These are phyloP conservation scores for Abrostola tripartita DNA, from an alignment of 2,888 invertebrate genomes.

Conservation along the genomic window DNA sequence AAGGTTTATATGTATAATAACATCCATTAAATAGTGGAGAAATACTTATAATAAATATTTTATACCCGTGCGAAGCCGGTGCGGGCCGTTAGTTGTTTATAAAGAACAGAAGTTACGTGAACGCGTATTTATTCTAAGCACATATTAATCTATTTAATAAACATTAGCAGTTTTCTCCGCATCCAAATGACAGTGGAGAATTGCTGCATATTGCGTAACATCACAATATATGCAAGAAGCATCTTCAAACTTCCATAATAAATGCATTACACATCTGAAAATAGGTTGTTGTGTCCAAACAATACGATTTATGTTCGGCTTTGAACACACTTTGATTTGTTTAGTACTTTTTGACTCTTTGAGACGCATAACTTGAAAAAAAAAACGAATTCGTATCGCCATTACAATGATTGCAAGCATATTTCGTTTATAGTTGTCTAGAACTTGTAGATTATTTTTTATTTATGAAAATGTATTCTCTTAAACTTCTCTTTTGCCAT, in stretches of 20 bases:
- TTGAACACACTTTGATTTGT: background rate
- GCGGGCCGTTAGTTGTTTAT: no score
- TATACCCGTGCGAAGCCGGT: no score
- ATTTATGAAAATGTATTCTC: no score
- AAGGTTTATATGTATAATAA: no score
- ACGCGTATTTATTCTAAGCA: background rate
- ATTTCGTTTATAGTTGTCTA: no score
- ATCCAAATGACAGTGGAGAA: background rate
- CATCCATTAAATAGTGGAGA: no score
- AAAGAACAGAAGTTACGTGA: background rate
- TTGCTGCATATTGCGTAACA: slow-evolving; percentile 7
- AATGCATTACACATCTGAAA: slow-evolving; percentile 20
- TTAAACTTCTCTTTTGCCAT: no score
- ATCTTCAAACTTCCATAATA: slow-evolving; percentile 18
- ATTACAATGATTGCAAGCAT: no score
- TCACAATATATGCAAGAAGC: background rate
- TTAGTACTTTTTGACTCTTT: background rate
- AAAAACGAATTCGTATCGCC: no score
- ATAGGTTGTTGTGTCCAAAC: slow-evolving; percentile 16
- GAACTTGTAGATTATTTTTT: no score
- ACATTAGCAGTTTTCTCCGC: background rate
- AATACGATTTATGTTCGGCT: no score
- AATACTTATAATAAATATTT: no score
- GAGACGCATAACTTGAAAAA: background rate
- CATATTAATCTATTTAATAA: slow-evolving; percentile 9